These are phyloP conservation scores for Hyperopisus bebe DNA, from an alignment of 2,113 vertebrate species.

Conservation along the genomic window DNA sequence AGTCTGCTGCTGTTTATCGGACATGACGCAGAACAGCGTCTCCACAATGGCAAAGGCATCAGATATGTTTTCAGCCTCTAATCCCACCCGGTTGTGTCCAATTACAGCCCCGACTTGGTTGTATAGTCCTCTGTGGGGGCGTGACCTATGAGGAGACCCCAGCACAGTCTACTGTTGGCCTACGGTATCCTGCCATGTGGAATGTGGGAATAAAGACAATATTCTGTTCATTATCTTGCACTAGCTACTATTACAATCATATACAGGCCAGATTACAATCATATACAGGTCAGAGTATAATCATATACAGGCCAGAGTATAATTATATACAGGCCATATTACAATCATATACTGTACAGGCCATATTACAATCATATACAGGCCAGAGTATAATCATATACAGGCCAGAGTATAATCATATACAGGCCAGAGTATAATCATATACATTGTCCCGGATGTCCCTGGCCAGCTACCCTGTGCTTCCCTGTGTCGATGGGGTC, in stretches of 20 bases:
- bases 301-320: too few species aligned
- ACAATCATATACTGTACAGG: too few species aligned
- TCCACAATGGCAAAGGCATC: neutral
- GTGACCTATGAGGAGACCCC: neutral
- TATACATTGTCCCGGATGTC: neutral
- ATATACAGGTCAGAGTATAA: too few species aligned
- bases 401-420: too few species aligned
- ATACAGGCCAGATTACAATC: neutral
- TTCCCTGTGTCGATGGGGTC: neutral
- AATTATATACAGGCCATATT: too few species aligned
- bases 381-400: too few species aligned
- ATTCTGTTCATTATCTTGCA: neutral
- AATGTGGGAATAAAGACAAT: neutral
- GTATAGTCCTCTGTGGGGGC: neutral
- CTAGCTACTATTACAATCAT: neutral
- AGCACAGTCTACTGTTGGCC: neutral
- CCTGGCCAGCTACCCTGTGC: neutral
- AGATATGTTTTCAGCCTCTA: neutral
- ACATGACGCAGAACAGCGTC: neutral
- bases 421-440: too few species aligned
- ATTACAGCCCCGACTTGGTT: neutral
- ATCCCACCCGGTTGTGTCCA: neutral
- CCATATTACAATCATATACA: too few species aligned
- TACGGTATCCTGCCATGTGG: neutral
- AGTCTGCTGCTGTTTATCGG: neutral